These are phyloP conservation scores for Dynastes tityus DNA, from an alignment of 2,888 invertebrate genomes.

Conservation along the genomic window DNA sequence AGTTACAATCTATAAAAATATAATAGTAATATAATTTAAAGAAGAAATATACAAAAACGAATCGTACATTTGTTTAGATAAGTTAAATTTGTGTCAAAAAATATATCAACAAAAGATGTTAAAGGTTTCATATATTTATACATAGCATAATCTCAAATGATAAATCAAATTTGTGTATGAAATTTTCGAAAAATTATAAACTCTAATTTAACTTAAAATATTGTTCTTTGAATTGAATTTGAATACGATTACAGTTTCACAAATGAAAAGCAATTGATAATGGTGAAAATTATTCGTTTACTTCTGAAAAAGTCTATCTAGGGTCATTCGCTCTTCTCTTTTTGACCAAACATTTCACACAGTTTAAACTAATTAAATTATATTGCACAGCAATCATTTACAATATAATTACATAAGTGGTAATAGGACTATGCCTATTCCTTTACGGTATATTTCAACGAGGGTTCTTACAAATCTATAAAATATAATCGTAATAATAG, in stretches of 20 bases:
- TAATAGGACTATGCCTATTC: conserved; percentile 4
- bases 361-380: conserved; percentile 22
- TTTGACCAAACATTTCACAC: conserved; percentile 5
- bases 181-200: not conserved
- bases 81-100: no score
- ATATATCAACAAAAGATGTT: not conserved
- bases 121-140: no score
- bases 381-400: conserved; percentile 51
- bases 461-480: conserved; percentile 33
- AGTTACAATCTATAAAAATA: no score
- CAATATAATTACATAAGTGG: conserved; percentile 30
- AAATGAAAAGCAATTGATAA: no score
- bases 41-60: no score
- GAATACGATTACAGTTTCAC: not conserved
- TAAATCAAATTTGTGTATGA: not conserved
- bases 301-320: no score
- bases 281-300: no score
- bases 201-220: not conserved
- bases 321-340: not conserved
- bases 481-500: conserved; percentile 21
- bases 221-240: not conserved
- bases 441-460: conserved; percentile 4
- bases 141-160: no score
- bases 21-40: no score
- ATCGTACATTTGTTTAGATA: no score